Conservation (phyloP, 2,113 vertebrate species). For the human (Homo sapiens) region DNA sequence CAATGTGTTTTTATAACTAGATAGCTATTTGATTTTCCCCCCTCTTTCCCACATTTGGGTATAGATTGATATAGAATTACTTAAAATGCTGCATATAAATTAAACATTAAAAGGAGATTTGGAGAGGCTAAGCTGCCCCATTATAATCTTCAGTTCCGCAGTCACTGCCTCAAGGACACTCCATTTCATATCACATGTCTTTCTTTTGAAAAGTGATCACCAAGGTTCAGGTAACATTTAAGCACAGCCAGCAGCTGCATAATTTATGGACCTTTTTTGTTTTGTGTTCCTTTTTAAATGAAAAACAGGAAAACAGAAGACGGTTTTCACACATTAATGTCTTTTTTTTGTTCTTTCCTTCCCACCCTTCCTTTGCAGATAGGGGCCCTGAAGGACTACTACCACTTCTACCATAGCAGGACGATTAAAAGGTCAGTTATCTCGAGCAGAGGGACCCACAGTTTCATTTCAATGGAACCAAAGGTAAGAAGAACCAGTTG, state of each 20-base stretch:
- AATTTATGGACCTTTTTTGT: slow-evolving; percentile 83
- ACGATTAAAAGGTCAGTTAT: slow-evolving; percentile 98
- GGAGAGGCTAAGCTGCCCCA: slow-evolving; percentile 77
- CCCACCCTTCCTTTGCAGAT: slow-evolving; percentile 87
- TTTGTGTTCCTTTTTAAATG: slow-evolving; percentile 59
- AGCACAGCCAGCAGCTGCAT: slow-evolving; percentile 81
- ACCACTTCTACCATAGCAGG: slow-evolving; percentile 99
- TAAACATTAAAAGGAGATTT: slow-evolving; percentile 85
- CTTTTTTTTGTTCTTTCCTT: slow-evolving; percentile 38
- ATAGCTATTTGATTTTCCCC: slow-evolving; percentile 76
- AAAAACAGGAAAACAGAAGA: slow-evolving; percentile 73
- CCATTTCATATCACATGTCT: slow-evolving; percentile 83
- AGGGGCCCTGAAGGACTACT: slow-evolving; percentile 96
- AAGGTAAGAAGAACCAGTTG: slow-evolving; percentile 91
- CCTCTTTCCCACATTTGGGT: slow-evolving; percentile 73
- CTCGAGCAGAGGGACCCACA: slow-evolving; percentile 95
- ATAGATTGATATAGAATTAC: slow-evolving; percentile 83
- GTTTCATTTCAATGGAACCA: slow-evolving; percentile 99
- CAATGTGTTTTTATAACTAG: slow-evolving; percentile 78
- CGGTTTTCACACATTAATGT: slow-evolving; percentile 71
- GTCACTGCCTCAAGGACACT: slow-evolving; percentile 83
- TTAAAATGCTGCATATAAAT: slow-evolving; percentile 86
- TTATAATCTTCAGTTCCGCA: slow-evolving; percentile 82
- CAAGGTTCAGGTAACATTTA: slow-evolving; percentile 84
- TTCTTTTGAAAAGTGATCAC: slow-evolving; percentile 86